Base-by-base conservation (phyloP, 2,113 vertebrate species). In the Andinoacara biseriatus region DNA sequence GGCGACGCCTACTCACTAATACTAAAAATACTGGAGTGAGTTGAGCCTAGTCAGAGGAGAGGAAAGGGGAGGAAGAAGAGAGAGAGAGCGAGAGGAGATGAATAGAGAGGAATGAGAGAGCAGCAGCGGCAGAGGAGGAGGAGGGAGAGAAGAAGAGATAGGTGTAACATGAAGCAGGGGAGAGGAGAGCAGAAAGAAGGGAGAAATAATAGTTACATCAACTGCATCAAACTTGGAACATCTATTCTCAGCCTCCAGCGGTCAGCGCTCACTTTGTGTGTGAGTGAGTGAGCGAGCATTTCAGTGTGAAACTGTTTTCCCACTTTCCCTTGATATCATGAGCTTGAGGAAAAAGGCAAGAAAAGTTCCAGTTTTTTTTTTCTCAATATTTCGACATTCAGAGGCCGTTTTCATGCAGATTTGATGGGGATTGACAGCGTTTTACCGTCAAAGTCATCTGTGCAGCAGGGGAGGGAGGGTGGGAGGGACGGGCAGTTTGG, bases 11-110 rank as follows among this genome's bases (percentile, higher is more conserved):
- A 94, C 94, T 94, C 94, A 91, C 90, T 88, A 90, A 90, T 89
- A 92, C 94, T 94, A 94, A 94, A 94, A 93, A 95, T 94, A 94
- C 92, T 93, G 87, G 87, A 93, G 90, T 91, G 92, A 94, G 91
- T 92, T 90, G 87, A 91, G 89, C 90, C 91, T 88, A 88, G 92
- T 93, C 92, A 94, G 91, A 93, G 90, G 83, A 87, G 87, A 89
- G 84, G 82, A 86, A 89, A 85, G 82, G 84, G 85, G 85, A 83
- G 84, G 84, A 90, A 82, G 85, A 80, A 87, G 89, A 63, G 61
- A 33, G 74, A 78, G 56, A 49, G 40, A 52, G 49, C 58, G 57
- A 59, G 61, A 33, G 74, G 86, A 90, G 91, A 90, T 93, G 89
- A 93, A 93, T 90, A 89, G 86, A 90, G 86, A 89, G 87, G 65